Evolutionary conservation across 2,888 invertebrate species (phyloP), one percentile per base, ranked within the genome.

Genomic region (Macaria liturata): DNA sequence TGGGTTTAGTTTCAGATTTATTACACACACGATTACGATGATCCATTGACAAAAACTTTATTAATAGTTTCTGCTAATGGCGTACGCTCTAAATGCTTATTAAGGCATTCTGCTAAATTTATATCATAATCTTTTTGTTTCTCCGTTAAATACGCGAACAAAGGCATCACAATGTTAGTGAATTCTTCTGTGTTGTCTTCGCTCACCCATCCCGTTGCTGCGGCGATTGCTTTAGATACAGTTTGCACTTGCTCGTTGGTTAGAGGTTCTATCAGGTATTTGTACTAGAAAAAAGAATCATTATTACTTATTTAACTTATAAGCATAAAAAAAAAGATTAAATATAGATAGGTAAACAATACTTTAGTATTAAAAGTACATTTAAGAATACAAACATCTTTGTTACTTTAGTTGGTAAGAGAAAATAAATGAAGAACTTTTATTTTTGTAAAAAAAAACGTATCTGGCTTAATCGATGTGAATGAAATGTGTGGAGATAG

Each of bases 101-200:
- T 52, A 9, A 67, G 40, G 45, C 52, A 62, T 3, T 67, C 65
- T 1, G 68, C 56, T 8, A 83, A 66, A 64, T 83, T 70, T 0
- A 74, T 57, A 20, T 64, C 67, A 42, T 75, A 76, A 30, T 81
- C 74, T 6, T 62, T 66, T 58, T 75, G 82, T 50, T 72, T 82
- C 59, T 85, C 80, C 0, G 75, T 73, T 9, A 89, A 69, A 61
- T 81, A 86, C 3, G 81, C 78, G 55, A 91, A 74, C 5, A 90
- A 64, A 0, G 90, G 86, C 57, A 86, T 65, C 4, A 85, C 62
- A 6, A 77, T 59, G 5, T 72, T 64, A 0, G 70, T 70, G 3
- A 84, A 68, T 4, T 83, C 81, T 49, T 81, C 78, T 1, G 76
- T 62, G n/a, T 82, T 72, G 3, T 69, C 69, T 42, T 71, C 72